Base-by-base conservation (phyloP, 2,888 invertebrate genomes). In the Myopa testacea region DNA sequence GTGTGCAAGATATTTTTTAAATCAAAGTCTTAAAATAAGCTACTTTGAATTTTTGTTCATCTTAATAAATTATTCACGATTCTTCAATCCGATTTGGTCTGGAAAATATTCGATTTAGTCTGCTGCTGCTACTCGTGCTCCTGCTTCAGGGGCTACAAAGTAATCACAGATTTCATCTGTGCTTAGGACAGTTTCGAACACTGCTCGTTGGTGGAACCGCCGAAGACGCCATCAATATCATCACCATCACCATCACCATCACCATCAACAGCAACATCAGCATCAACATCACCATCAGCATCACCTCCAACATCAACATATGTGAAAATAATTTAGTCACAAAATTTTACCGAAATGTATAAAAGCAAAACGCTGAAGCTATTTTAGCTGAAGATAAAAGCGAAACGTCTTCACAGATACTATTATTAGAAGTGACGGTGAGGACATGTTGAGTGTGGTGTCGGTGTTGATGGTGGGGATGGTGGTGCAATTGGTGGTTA, bases 241-340 rank as follows among this genome's bases (percentile, higher is more conserved):
- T 6, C 4, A 45, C 45, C 45, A 10, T 45, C 26, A 26, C 1
- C 26, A 26, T 26, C 26, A 26, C 26, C 26, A 26, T 26, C 26
- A 26, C 1, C 26, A 26, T 26, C 26, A 26, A 1, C 26, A 26
- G 1, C 26, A 26, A 1, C 26, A 26, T 26, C 26, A 26, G 1
- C 26, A 26, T 26, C 26, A 26, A 26, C 26, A 26, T 26, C 26
- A 10, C 45, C 45, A 45, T 45, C 45, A 45, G 7, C 45, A 45
- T 45, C 45, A 45, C 6, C 45, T 0, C 45, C 45, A 10, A 8
- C 52, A 52, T 45, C 12, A 37, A 14, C 52, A 52, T 45, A 52
- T 52, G 70, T 12, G 14, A 70, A 70, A 70, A 52, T 55, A 70
- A 14, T 70, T 52, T 50, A 52, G 70, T 26, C n/a, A 14, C 37